A percentile compares a stretch with the other conserved stretches of the same genome.
Conservation (phyloP, 2,888 invertebrate genomes). For the Labia minor region DNA sequence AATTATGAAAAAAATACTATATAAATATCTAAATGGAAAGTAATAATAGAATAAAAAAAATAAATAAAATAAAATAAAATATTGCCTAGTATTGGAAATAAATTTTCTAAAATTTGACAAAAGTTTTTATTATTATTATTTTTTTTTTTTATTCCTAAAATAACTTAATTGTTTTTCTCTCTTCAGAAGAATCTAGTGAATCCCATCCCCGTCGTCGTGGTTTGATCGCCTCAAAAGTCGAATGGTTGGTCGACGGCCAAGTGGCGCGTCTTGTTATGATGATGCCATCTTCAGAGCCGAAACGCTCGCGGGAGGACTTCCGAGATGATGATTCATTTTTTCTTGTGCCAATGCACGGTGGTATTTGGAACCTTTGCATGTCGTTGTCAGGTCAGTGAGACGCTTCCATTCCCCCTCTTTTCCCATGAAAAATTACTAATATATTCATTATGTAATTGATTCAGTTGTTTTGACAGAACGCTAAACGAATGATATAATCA, state of each 20-base stretch:
- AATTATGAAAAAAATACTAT: too few relatives aligned
- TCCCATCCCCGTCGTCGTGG: background rate
- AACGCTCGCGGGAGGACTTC: constrained; percentile 9
- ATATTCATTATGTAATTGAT: too few relatives aligned
- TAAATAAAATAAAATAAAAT: too few relatives aligned
- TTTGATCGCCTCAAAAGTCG: constrained; percentile 39
- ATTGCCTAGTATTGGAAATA: too few relatives aligned
- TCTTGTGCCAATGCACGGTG: constrained; percentile 79
- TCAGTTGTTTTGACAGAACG: too few relatives aligned
- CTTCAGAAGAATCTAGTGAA: background rate
- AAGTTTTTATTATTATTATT: background rate
- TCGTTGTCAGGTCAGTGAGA: constrained; percentile 58
- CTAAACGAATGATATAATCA: too few relatives aligned
- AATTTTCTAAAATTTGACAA: too few relatives aligned
- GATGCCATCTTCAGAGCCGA: constrained; percentile 29
- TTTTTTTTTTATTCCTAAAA: background rate
- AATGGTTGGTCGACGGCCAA: constrained; percentile 66
- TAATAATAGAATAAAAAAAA: too few relatives aligned
- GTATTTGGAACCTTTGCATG: constrained; percentile 80
- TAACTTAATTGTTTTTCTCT: too few relatives aligned
- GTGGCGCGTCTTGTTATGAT: constrained; percentile 53
- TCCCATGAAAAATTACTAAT: too few relatives aligned
- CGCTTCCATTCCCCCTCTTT: background rate
- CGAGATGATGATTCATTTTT: constrained; percentile 37
- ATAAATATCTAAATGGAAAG: too few relatives aligned